Evolutionary conservation across 2,113 vertebrate genomes (phyloP), one percentile per base, ranked within the genome.

Genomic region (Numenius arquata): DNA sequence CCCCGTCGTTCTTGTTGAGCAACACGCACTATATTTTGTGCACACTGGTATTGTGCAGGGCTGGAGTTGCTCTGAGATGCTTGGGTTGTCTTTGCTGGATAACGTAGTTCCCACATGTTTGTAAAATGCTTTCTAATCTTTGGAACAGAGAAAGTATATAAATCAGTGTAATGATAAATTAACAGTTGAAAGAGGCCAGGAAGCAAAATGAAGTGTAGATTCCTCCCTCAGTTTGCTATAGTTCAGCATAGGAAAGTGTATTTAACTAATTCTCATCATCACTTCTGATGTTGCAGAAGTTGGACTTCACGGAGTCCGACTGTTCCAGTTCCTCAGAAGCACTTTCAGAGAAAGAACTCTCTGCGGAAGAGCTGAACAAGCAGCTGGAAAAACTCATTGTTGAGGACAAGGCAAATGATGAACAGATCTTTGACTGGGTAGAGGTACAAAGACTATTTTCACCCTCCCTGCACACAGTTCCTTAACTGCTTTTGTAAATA

Each of bases 341-440:
- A 98, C 98, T 98, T 97, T 98, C 98, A 77, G 98, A 98, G 97
- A 98, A 95, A 91, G 98, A 98, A 74, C 97, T 99, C 89, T 98
- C 98, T 94, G 98, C 98, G 0, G 99, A 99, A 90, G 99, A 99
- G 96, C 97, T 99, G 74, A 98, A 97, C 96, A 98, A 93, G 82
- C 99, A 99, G 95, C 98, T 99, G 34, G 99, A 99, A 91, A 99
- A 98, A 93, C 99, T 99, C 95, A 98, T 99, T 61, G 98, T 99
- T 72, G 99, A 99, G 96, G 99, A 99, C 88, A 99, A 99, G 98
- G 99, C 99, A 23, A 99, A 98, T 29, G 99, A 99, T 22, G 99
- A 99, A 97, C 99, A 99, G 95, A 99, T 99, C 97, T 99, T 99
- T 97, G 99, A 99, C 95, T 99, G 99, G 99, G 98, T 99, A 79